Evolutionary conservation across 2,888 invertebrate species (phyloP).

Genomic region (Adelphocoris suturalis): DNA sequence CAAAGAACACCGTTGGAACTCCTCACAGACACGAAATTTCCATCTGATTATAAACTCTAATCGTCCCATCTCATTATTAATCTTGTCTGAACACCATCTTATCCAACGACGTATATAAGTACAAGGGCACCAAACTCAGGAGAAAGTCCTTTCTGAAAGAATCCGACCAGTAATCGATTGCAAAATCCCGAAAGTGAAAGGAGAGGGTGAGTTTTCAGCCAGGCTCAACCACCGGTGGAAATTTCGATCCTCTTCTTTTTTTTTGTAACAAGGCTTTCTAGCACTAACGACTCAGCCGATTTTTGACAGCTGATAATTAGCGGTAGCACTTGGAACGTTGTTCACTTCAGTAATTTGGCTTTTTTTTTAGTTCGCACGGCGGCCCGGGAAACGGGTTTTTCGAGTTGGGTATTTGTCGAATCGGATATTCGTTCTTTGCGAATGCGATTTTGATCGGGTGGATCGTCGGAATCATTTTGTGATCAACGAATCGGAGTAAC

Average conservation of each 20-base stretch:
- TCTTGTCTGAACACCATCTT: no score
- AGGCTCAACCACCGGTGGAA: background rate
- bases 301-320: background rate
- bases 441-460: background rate
- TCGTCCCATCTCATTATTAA: no score
- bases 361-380: background rate
- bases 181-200: background rate
- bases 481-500: no score
- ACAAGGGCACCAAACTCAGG: background rate
- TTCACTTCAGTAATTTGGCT: background rate
- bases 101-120: background rate
- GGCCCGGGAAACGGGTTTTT: background rate
- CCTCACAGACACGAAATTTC: no score
- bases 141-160: background rate
- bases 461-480: background rate
- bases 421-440: background rate
- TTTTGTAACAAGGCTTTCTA: background rate
- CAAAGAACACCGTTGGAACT: no score
- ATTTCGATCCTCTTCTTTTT: background rate
- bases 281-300: background rate
- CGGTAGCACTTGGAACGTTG: background rate
- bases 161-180: background rate
- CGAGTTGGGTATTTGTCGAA: background rate
- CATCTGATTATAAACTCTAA: no score
- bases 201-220: background rate